Percentiles rank a stretch among this genome's conserved stretches.
phyloP scores from a whole-genome alignment of 2,113 vertebrate species.

The Lophura nycthemera region DNA sequence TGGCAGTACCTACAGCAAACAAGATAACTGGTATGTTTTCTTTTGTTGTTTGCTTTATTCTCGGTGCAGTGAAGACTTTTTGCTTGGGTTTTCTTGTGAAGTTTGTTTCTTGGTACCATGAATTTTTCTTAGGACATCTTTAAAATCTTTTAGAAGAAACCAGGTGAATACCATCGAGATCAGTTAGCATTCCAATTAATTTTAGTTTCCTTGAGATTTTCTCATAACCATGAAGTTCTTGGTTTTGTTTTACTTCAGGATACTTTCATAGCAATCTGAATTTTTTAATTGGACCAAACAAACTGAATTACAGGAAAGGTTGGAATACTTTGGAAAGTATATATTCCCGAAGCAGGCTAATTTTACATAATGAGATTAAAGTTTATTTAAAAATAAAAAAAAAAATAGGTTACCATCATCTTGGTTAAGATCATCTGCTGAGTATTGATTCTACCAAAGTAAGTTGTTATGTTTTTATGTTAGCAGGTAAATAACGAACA shows the following conservation, averaged over 20 bases:
- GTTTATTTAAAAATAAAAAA: not conserved
- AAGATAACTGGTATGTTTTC: not conserved
- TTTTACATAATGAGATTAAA: not conserved
- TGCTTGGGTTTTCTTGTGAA: not conserved
- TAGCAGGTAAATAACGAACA: not conserved
- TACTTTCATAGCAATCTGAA: not conserved
- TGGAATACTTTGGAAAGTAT: not conserved
- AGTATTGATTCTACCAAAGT: not conserved
- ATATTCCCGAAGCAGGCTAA: not conserved
- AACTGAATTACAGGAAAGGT: not conserved
- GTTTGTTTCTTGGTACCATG: not conserved
- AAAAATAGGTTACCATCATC: fast-evolving
- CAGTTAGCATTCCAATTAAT: not conserved
- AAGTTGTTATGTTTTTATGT: not conserved
- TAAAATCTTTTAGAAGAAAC: not conserved
- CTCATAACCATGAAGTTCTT: not conserved
- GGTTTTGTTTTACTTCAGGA: not conserved
- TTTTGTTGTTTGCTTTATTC: too few relatives aligned
- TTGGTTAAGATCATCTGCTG: not conserved
- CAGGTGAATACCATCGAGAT: not conserved
- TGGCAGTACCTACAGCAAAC: not conserved
- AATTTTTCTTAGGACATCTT: not conserved
- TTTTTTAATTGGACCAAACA: not conserved
- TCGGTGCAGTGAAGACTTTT: not conserved
- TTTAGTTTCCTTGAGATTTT: not conserved